A percentile compares a stretch with the other conserved stretches of the same genome.
Conservation (phyloP, 2,113 vertebrate genomes). For the Indri indri region DNA sequence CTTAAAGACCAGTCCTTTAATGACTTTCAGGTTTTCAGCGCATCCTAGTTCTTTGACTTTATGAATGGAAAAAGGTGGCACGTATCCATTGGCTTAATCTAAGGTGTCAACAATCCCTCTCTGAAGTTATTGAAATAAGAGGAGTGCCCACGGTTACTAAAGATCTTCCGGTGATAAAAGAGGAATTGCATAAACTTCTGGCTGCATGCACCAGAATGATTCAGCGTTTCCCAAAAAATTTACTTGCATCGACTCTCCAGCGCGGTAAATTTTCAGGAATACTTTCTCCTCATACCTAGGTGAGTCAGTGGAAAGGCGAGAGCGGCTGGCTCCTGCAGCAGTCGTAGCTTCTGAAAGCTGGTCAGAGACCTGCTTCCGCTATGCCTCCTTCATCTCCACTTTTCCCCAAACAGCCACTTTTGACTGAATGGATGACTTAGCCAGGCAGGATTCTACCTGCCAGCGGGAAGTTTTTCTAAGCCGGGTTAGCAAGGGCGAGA, state of each 20-base stretch:
- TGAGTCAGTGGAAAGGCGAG: neutral
- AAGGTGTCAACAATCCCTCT: slow-evolving; percentile 70
- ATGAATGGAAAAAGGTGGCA: slow-evolving; percentile 58
- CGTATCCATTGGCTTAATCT: slow-evolving; percentile 69
- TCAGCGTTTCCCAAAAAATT: slow-evolving; percentile 79
- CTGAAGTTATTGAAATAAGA: slow-evolving; percentile 78
- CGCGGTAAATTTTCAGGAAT: slow-evolving; percentile 59
- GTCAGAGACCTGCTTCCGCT: neutral
- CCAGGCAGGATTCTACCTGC: neutral
- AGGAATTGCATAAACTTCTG: slow-evolving; percentile 80
- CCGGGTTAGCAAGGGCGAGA: neutral
- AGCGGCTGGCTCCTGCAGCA: neutral
- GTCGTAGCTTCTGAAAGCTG: neutral
- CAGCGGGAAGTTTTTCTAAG: neutral
- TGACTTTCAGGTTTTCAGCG: neutral
- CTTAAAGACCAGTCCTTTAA: neutral
- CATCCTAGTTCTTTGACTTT: slow-evolving; percentile 44
- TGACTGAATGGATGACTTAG: too few species aligned
- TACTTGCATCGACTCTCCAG: slow-evolving; percentile 66
- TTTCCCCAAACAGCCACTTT: neutral
- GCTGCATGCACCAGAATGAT: slow-evolving; percentile 76
- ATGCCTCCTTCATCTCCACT: neutral
- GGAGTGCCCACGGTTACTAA: slow-evolving; percentile 80
- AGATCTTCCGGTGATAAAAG: slow-evolving; percentile 82
- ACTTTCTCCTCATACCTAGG: slow-evolving; percentile 48